Evolutionary conservation across 2,888 invertebrate species (phyloP).

Genomic region (Lycophotia porphyrea): DNA sequence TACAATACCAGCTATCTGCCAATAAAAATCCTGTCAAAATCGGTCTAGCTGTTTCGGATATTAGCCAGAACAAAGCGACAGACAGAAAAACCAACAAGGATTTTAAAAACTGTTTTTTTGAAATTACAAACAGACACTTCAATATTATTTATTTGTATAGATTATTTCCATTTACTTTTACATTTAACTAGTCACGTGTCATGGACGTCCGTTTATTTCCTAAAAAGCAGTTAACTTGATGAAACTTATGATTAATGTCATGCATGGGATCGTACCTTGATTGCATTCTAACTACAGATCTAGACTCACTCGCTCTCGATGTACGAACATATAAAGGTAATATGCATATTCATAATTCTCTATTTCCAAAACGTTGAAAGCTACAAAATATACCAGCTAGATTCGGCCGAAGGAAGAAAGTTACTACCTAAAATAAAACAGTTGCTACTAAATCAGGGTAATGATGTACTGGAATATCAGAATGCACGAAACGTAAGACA

Average conservation of each 20-base stretch:
- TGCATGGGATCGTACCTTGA: slow-evolving; percentile 39
- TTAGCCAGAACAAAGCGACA: no score
- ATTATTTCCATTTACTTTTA: neutral
- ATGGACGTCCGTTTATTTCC: slow-evolving; percentile 19
- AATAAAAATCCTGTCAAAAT: no score
- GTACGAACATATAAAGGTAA: slow-evolving; percentile 37
- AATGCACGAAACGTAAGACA: neutral
- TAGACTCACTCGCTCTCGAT: slow-evolving; percentile 23
- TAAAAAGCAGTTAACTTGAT: slow-evolving; percentile 20
- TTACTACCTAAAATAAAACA: slow-evolving; percentile 17
- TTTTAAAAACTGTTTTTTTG: no score
- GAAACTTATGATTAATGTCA: slow-evolving; percentile 33
- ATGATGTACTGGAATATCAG: neutral
- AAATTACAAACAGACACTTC: neutral
- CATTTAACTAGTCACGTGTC: slow-evolving; percentile 10
- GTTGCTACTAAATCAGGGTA: slow-evolving; percentile 1
- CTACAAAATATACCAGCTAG: slow-evolving; percentile 37
- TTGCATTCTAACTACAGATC: slow-evolving; percentile 32
- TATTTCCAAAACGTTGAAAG: slow-evolving; percentile 28
- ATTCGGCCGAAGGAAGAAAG: neutral
- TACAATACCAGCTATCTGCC: no score
- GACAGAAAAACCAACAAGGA: no score
- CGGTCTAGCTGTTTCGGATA: neutral
- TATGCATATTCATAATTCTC: slow-evolving; percentile 49
- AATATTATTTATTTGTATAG: no score